Base-by-base conservation (phyloP, 2,888 invertebrate genomes). In the Tachina fera region DNA sequence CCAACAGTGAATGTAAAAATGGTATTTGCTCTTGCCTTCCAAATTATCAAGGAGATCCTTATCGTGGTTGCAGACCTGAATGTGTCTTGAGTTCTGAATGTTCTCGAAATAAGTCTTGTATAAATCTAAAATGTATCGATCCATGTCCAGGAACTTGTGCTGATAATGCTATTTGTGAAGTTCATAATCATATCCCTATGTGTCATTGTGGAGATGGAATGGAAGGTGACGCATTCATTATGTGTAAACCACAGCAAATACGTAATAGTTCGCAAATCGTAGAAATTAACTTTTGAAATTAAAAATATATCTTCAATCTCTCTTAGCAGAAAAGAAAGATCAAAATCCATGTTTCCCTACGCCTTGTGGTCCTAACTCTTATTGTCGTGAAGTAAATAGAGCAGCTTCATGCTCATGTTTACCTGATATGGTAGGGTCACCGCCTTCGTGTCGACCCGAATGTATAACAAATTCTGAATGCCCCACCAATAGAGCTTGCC, bases 141-240 rank as follows among this genome's bases (percentile, higher is more conserved):
- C 96, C 96, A 19, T 97, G 97, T 91, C 93, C 94, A 3, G 95
- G 95, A 83, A 95, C 95, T 19, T 97, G 97, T 90, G 96, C 96
- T 5, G 90, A 93, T 0, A 94, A 95, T 90, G 95, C 97, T 13
- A 94, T 95, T 89, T 97, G 97, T 90, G 94, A 95, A 45, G 96
- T 96, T 3, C 95, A 96, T 51, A 96, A 95, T 89, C 96, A 96
- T 89, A 94, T 95, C 16, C 95, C 96, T 22, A 95, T 95, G 90
- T 95, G 94, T 89, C 93, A 94, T 88, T 94, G 96, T 90, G 88
- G 93, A 56, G 88, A 91, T 80, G 94, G 94, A 41, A 95, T 94
- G 89, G 93, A 93, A 58, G 96, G 96, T 76, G 94, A 96, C 93
- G 95, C 96, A 14, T 95, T 95, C 89, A 91, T 93, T 1, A 93